These are phyloP conservation scores for Bembecia ichneumoniformis DNA, from an alignment of 2,888 invertebrate species.

Conservation along the genomic window DNA sequence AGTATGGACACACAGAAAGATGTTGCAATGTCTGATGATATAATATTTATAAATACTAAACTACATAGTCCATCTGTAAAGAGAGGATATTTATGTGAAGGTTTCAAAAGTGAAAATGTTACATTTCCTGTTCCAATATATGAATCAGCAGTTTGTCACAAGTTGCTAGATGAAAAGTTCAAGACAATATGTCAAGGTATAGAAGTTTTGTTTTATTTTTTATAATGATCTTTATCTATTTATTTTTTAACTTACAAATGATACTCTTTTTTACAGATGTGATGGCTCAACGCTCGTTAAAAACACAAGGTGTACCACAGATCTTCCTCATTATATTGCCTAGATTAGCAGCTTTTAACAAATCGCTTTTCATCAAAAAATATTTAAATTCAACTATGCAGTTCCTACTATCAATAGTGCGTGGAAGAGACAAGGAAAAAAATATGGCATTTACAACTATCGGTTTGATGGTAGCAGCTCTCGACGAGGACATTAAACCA, in stretches of 20 bases:
- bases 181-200: constrained; percentile 80
- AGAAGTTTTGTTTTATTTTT: neutral
- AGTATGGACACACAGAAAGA: constrained; percentile 64
- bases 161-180: constrained; percentile 86
- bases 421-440: constrained; percentile 87
- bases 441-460: constrained; percentile 91
- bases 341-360: constrained; percentile 93
- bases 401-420: constrained; percentile 82
- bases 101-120: constrained; percentile 64
- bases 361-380: constrained; percentile 81
- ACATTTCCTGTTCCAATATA: constrained; percentile 75
- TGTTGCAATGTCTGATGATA: constrained; percentile 65
- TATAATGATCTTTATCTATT: neutral
- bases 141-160: constrained; percentile 90
- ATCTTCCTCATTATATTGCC: constrained; percentile 90
- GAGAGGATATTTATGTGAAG: constrained; percentile 62
- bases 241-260: constrained; percentile 3
- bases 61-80: constrained; percentile 73
- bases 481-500: constrained; percentile 83
- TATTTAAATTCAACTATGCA: constrained; percentile 82
- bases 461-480: constrained; percentile 91
- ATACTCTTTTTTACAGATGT: constrained; percentile 70
- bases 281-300: constrained; percentile 81
- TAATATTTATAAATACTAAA: constrained; percentile 72
- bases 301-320: constrained; percentile 88